Evolutionary conservation across 2,888 invertebrate genomes (phyloP).

Genomic region (Crematogaster levior): DNA sequence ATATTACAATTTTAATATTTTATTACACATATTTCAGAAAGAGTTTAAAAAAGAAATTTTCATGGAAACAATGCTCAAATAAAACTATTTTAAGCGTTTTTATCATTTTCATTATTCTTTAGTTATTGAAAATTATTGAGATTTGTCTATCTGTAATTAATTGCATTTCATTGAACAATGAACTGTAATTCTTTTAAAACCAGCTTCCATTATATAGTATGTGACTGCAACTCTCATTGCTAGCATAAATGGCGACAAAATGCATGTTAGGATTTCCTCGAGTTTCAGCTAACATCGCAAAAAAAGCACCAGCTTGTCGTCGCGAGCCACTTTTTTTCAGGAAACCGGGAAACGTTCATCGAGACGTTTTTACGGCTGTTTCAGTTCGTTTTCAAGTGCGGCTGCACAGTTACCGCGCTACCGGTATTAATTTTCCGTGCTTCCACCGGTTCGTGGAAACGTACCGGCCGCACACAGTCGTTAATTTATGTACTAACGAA

Average conservation of each 20-base stretch:
- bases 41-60: not conserved
- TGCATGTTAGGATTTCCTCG: slow-evolving; percentile 55
- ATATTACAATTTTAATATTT: not conserved
- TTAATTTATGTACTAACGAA: slow-evolving; percentile 70
- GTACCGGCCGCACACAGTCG: slow-evolving; percentile 52
- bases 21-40: not conserved
- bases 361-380: slow-evolving; percentile 65
- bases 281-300: slow-evolving; percentile 45
- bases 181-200: not conserved
- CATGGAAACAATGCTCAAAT: not conserved
- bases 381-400: slow-evolving; percentile 64
- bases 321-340: slow-evolving; percentile 46
- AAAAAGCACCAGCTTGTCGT: slow-evolving; percentile 35
- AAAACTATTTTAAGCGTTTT: not conserved
- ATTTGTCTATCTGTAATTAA: not conserved
- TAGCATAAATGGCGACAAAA: slow-evolving; percentile 43
- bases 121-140: slow-evolving; percentile 12
- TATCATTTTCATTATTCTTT: not conserved
- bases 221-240: slow-evolving; percentile 48
- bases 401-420: slow-evolving; percentile 57
- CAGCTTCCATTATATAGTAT: not conserved
- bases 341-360: slow-evolving; percentile 58
- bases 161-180: not conserved
- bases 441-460: slow-evolving; percentile 51
- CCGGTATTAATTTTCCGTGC: slow-evolving; percentile 61